Conservation (phyloP, 2,797 vertebrate genomes). For the Xerus rutilus region DNA sequence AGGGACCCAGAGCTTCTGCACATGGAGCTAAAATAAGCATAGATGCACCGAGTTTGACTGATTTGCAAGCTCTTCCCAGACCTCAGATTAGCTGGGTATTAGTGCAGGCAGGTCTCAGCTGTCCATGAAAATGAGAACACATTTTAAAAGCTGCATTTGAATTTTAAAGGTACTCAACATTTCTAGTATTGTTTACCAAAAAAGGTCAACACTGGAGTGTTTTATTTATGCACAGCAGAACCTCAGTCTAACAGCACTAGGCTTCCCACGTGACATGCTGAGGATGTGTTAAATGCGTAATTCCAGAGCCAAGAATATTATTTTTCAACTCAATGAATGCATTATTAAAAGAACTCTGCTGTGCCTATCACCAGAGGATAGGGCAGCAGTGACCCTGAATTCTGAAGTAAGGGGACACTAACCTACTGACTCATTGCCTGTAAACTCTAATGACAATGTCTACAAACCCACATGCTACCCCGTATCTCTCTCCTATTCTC, state of each 20-base stretch:
- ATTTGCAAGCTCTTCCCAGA: constrained; percentile 65
- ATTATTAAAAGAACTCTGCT: constrained; percentile 75
- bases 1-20: constrained; percentile 20
- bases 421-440: neutral
- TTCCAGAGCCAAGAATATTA: constrained; percentile 70
- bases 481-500: neutral
- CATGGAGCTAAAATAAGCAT: constrained; percentile 50
- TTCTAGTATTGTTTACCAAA: constrained; percentile 78
- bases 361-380: neutral
- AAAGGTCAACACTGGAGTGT: constrained; percentile 65
- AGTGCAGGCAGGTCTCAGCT: constrained; percentile 76
- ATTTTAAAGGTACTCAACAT: constrained; percentile 75
- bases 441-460: neutral
- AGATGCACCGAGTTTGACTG: neutral
- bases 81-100: constrained; percentile 65
- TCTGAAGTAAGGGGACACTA: neutral
- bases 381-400: neutral
- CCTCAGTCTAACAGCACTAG: constrained; percentile 74
- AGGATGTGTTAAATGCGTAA: constrained; percentile 71
- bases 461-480: neutral
- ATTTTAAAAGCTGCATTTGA: constrained; percentile 74
- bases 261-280: constrained; percentile 67
- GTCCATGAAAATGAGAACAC: constrained; percentile 69
- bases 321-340: constrained; percentile 74
- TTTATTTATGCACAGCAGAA: constrained; percentile 76